These are phyloP conservation scores for Meteorus sp. DNA, from an alignment of 1,140 invertebrate species.

Conservation along the genomic window DNA sequence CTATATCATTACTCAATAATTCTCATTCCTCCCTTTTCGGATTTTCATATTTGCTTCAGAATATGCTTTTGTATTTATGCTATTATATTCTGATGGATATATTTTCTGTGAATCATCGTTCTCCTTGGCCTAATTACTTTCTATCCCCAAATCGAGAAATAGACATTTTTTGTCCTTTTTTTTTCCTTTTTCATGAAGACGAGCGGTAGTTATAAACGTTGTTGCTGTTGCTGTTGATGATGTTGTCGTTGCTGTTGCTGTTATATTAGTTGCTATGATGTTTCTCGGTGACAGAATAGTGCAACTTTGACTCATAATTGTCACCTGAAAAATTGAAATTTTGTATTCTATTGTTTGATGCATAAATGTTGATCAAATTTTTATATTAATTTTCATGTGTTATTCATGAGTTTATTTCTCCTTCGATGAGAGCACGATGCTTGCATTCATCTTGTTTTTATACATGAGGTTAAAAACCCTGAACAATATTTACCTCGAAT, in stretches of 20 bases:
- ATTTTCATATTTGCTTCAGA: neutral
- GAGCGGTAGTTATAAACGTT: conserved; percentile 24
- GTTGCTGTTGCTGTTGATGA: too few relatives aligned
- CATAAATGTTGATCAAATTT: too few relatives aligned
- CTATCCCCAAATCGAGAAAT: too few relatives aligned
- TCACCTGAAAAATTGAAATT: conserved; percentile 23
- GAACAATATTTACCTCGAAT: conserved; percentile 40
- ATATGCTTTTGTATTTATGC: neutral
- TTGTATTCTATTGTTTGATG: neutral
- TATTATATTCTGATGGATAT: neutral
- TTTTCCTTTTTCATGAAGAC: conserved; percentile 28
- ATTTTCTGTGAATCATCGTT: too few relatives aligned
- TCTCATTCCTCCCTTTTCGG: neutral
- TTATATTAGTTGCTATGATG: too few relatives aligned
- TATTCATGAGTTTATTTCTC: too few relatives aligned
- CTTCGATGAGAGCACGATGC: too few relatives aligned
- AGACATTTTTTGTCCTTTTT: conserved; percentile 22
- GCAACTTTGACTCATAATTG: conserved; percentile 7
- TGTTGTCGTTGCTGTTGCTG: too few relatives aligned
- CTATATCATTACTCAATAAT: too few relatives aligned
- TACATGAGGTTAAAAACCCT: neutral
- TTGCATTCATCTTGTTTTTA: neutral
- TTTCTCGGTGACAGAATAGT: neutral
- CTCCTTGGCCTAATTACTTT: too few relatives aligned
- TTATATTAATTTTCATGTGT: conserved; percentile 1